Base-by-base conservation (phyloP, 1,140 invertebrate genomes). In the Homarus americanus region DNA sequence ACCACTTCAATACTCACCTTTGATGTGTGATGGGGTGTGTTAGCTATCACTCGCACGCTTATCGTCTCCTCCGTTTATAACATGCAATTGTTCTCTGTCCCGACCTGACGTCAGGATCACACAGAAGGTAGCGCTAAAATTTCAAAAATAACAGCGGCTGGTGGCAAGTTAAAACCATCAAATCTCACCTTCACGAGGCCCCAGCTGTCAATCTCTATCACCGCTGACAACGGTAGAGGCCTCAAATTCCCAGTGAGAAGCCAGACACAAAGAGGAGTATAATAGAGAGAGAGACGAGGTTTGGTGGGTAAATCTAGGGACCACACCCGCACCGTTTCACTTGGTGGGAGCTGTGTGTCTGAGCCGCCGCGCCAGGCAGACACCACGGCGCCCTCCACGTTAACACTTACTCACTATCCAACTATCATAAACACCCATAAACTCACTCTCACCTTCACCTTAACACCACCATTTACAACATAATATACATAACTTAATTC, bases 311-410 rank as follows among this genome's bases (percentile, higher is more conserved):
- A 82, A 20, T 15, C 28, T 66, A 66, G 17, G 76, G 76, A 40
- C 36, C 15, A 44, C 40, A 79, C 76, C 76, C 76, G 20, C 20
- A 15, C 76, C 28, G 44, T 44, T 49, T 58, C 53, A 58, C 53
- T 58, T 15, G 53, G 17, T 32, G 40, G 12, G 76, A 41, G 9
- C 38, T 49, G 3, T 12, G 17, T 4, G n/a, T 69, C 17, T 69
- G 63, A 69, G 63, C n/a, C 32, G 63, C n/a, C 63, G 63, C n/a
- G 63, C 63, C n/a, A 28, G 12, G 36, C 36, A 79, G 76, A 79
- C 76, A 79, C 20, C 24, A 44, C 12, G 76, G 76, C 76, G 76
- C 76, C 76, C 17, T 2, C 38, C 24, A 7, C 10, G 63, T 69
- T 69, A 28, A 2, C 40, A 44, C 44, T n/a, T 44, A 17, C 24